A percentile compares a stretch with the other conserved stretches of the same genome.
Evolutionary conservation across 2,113 vertebrate species (phyloP).

Genomic region (Campylorhamphus procurvoides): DNA sequence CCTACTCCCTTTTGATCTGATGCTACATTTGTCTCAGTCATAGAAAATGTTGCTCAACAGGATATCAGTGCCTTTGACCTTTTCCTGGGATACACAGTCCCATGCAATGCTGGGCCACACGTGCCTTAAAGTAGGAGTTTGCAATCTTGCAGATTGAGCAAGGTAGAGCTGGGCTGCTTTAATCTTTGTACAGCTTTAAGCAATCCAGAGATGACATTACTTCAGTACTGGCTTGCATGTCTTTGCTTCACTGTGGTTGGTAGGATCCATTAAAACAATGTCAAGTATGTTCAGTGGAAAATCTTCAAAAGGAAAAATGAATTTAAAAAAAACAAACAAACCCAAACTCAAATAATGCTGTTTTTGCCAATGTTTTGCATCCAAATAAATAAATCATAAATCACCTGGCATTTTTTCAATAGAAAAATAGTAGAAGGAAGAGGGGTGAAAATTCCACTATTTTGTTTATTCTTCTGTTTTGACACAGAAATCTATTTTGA

Average conservation of each 20-base stretch:
- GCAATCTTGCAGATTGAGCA: slow-evolving; percentile 57
- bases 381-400: background rate
- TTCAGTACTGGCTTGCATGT: background rate
- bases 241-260: background rate
- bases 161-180: slow-evolving; percentile 44
- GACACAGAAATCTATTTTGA: background rate
- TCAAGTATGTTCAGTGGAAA: background rate
- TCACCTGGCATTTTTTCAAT: background rate
- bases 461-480: background rate
- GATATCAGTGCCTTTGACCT: slow-evolving; percentile 67
- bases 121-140: slow-evolving; percentile 36
- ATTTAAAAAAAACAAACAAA: background rate
- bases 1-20: slow-evolving; percentile 62
- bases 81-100: slow-evolving; percentile 47
- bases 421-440: background rate
- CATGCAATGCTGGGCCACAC: background rate
- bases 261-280: background rate
- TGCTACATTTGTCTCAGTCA: slow-evolving; percentile 59
- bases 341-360: no score
- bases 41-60: slow-evolving; percentile 71
- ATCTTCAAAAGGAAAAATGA: background rate
- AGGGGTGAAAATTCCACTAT: background rate
- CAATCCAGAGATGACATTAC: slow-evolving; percentile 8
- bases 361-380: background rate
- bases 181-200: slow-evolving; percentile 51